Evolutionary conservation across 2,888 invertebrate species (phyloP).

Genomic region (Itoplectis maculator): DNA sequence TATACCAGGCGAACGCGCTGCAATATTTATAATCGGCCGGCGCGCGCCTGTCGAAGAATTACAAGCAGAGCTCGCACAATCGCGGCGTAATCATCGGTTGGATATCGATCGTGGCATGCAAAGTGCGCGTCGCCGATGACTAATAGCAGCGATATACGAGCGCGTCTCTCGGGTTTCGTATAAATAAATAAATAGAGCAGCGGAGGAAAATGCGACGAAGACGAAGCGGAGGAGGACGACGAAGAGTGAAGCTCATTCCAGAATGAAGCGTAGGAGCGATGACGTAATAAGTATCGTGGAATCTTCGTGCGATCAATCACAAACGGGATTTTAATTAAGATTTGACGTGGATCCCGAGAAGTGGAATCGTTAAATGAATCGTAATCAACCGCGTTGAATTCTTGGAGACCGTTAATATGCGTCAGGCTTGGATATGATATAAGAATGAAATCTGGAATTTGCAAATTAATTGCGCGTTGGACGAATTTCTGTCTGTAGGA

Average conservation of each 20-base stretch:
- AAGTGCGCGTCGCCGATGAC: conserved; percentile 9
- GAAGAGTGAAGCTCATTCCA: conserved; percentile 11
- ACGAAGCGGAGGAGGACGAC: conserved; percentile 2
- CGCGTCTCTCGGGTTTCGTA: conserved; percentile 47
- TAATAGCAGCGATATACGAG: conserved; percentile 16
- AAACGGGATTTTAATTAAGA: conserved; percentile 42
- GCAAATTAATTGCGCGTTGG: too few relatives aligned
- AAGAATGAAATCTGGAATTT: too few relatives aligned
- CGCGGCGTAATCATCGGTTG: conserved; percentile 5
- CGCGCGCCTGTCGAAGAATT: conserved; percentile 37
- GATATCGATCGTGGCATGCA: conserved; percentile 31
- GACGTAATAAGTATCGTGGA: conserved; percentile 53
- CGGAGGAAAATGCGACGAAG: conserved; percentile 13
- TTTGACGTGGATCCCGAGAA: conserved; percentile 11
- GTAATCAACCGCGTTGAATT: not conserved
- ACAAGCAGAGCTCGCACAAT: conserved; percentile 30
- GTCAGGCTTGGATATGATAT: too few relatives aligned
- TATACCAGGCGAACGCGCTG: not conserved
- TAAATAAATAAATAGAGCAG: conserved; percentile 44
- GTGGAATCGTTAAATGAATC: conserved; percentile 5
- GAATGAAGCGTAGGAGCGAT: conserved; percentile 29
- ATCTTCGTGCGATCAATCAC: conserved; percentile 39
- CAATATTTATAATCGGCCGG: conserved; percentile 57
- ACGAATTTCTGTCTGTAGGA: too few relatives aligned
- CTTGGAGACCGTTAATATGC: not conserved